These are phyloP conservation scores for Glossosoma conforme DNA, from an alignment of 1,140 invertebrate species.

Conservation along the genomic window DNA sequence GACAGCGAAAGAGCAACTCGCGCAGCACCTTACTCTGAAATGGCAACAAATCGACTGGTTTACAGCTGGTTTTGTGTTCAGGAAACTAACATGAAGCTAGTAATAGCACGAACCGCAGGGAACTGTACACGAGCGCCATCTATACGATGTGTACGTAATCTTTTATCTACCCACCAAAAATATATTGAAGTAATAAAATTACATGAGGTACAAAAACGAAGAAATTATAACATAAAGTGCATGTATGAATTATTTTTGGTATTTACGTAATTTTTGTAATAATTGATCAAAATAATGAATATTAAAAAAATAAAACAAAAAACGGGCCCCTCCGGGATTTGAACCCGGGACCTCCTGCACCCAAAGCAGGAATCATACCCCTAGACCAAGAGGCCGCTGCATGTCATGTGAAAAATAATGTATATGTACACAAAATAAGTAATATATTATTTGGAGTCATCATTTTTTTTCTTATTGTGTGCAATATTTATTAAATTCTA, in stretches of 20 bases:
- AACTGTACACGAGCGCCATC: background rate
- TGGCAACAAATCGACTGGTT: constrained; percentile 16
- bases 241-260: too few species aligned
- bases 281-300: too few species aligned
- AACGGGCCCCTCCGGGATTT: constrained; percentile 60
- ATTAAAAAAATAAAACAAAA: constrained; percentile 34
- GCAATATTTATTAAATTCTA: too few species aligned
- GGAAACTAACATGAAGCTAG: constrained; percentile 1
- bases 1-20: constrained; percentile 1
- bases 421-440: background rate
- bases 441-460: too few species aligned
- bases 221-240: too few species aligned
- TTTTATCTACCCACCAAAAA: too few species aligned
- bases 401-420: background rate
- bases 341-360: constrained; percentile 68
- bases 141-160: too few species aligned
- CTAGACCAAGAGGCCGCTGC: constrained; percentile 59
- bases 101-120: background rate
- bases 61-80: constrained; percentile 9
- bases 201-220: too few species aligned
- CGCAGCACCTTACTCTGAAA: constrained; percentile 1
- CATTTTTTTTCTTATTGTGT: too few species aligned
- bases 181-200: too few species aligned
- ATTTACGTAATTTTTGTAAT: too few species aligned
- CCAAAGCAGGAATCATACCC: constrained; percentile 51